A percentile compares a stretch with the other conserved stretches of the same genome.
phyloP scores from a whole-genome alignment of 2,113 vertebrate species.

The Erythrolamprus reginae region DNA sequence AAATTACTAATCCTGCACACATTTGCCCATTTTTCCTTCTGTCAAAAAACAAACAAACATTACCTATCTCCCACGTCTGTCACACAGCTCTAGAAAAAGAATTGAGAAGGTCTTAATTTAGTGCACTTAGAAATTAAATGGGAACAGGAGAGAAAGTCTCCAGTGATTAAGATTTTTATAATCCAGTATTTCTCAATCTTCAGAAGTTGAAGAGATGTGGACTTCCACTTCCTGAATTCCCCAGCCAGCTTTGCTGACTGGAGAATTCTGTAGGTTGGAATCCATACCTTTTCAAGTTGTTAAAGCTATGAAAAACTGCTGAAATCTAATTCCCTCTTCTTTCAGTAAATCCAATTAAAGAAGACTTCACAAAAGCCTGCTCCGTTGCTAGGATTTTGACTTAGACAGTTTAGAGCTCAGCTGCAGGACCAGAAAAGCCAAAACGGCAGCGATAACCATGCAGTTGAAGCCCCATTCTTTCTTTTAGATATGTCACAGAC shows the following conservation, averaged over 20 bases:
- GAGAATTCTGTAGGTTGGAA: not conserved
- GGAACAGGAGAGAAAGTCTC: not conserved
- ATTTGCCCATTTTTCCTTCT: not conserved
- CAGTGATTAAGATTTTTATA: not conserved
- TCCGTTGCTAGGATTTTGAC: not conserved
- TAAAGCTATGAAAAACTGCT: not conserved
- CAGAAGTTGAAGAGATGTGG: not conserved
- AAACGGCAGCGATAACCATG: not conserved
- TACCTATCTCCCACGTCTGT: not conserved
- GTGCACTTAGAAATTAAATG: not conserved
- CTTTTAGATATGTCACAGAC: not conserved
- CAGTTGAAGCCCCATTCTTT: not conserved
- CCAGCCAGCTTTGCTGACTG: not conserved
- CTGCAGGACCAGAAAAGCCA: not conserved
- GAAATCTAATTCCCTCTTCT: not conserved
- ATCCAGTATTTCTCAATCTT: not conserved
- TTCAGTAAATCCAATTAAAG: not conserved
- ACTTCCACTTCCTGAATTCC: too few relatives aligned
- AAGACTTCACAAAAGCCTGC: not conserved
- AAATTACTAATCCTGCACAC: not conserved
- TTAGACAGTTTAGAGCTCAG: not conserved
- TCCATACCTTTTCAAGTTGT: not conserved
- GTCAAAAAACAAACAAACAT: not conserved
- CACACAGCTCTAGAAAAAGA: not conserved
- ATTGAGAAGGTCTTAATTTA: not conserved